Base-by-base conservation (phyloP, 1,140 invertebrate species). In the Lycorma delicatula region DNA sequence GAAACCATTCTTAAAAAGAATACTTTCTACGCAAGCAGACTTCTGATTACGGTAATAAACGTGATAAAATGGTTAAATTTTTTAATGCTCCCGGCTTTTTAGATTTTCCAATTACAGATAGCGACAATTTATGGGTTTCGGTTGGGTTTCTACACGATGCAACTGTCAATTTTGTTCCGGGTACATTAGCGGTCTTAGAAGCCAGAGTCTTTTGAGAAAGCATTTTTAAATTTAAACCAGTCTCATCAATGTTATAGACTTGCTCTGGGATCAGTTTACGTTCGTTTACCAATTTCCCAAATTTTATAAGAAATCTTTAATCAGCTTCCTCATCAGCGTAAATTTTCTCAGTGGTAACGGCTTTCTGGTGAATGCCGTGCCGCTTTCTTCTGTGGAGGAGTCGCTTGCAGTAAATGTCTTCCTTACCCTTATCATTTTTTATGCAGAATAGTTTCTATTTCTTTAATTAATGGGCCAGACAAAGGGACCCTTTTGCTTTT, bases 211-310 rank as follows among this genome's bases (percentile, higher is more conserved):
- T 18, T 4, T 29, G 3, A n/a, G 25, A 13, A 9, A 52, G 25
- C 25, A 29, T 52, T 52, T 52, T 29, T n/a, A n/a, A 29, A 18
- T 52, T 52, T 31, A 29, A 18, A 9, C 50, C 25, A 7, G 50
- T 7, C 28, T 52, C 50, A 31, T 52, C 25, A 18, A 52, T 27
- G 28, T 27, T 52, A n/a, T n/a, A n/a, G n/a, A n/a, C n/a, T n/a
- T n/a, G n/a, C n/a, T n/a, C n/a, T n/a, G n/a, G n/a, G n/a, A 13
- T 9, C 41, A 46, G 6, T 9, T 46, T 20, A 46, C 20, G 7
- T 46, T 46, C 7, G 13, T 46, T 18, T 7, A 46, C 41, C 7
- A 46, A 6, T 6, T 46, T 18, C 20, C 20, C 3, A 31, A 28
- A 52, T 3, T 52, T 52, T 9, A 11, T 20, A n/a, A 9, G n/a